Evolutionary conservation across 1,140 invertebrate genomes (phyloP).

Genomic region (Hypothenemus hampei): DNA sequence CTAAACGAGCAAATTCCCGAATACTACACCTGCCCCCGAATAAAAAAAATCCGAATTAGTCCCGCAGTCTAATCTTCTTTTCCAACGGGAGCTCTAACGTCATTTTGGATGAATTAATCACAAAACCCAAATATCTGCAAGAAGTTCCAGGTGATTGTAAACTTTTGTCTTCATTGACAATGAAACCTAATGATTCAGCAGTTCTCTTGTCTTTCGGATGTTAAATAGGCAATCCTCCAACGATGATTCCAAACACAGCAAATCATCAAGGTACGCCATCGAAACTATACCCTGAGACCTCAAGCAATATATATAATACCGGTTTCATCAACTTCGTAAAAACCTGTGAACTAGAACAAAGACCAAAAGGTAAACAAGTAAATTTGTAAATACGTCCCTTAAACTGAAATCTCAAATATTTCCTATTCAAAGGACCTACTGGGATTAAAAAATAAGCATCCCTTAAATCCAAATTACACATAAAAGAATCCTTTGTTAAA

Average conservation of each 20-base stretch:
- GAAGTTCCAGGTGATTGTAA: too few relatives aligned
- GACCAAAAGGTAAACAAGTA: slow-evolving; percentile 1
- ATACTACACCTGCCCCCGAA: too few relatives aligned
- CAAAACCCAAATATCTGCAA: too few relatives aligned
- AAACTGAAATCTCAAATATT: not conserved
- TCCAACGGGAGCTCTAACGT: too few relatives aligned
- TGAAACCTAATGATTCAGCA: too few relatives aligned
- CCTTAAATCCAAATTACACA: not conserved
- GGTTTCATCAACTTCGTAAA: slow-evolving; percentile 12
- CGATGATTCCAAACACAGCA: not conserved
- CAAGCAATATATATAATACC: not conserved
- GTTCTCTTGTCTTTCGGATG: too few relatives aligned
- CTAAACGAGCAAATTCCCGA: too few relatives aligned
- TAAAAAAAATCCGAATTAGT: too few relatives aligned
- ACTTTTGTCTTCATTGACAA: too few relatives aligned
- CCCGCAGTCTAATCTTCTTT: too few relatives aligned
- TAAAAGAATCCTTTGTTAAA: not conserved
- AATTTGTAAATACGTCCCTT: not conserved
- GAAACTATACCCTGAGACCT: not conserved
- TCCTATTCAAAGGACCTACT: not conserved
- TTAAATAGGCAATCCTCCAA: not conserved
- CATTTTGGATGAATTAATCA: too few relatives aligned
- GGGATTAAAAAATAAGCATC: slow-evolving; percentile 4
- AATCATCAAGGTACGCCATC: not conserved
- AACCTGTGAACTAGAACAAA: not conserved